Conservation (phyloP, 2,888 invertebrate genomes). For the Orthonychiurus folsomi region DNA sequence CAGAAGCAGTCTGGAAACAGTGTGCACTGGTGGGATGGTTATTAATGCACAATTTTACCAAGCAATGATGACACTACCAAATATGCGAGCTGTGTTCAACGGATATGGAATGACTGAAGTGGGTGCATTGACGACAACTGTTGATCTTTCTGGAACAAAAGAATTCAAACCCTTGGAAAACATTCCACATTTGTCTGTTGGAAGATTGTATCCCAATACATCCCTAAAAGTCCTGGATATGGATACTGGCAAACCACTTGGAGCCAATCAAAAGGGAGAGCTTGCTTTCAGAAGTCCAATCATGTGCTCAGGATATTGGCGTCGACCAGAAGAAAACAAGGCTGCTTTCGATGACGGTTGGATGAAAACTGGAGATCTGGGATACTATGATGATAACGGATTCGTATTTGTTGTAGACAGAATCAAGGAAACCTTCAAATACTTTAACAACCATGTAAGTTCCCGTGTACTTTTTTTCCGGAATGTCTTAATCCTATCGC, state of each 20-base stretch:
- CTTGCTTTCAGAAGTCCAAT: slow-evolving; percentile 33
- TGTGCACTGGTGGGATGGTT: slow-evolving; percentile 33
- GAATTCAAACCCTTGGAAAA: slow-evolving; percentile 16
- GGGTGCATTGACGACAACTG: slow-evolving; percentile 35
- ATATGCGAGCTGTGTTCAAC: slow-evolving; percentile 27
- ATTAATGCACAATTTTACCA: slow-evolving; percentile 28
- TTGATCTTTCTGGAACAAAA: slow-evolving; percentile 30
- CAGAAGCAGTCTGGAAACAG: slow-evolving; percentile 24
- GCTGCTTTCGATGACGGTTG: slow-evolving; percentile 26
- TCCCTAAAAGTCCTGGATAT: slow-evolving; percentile 31
- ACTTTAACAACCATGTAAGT: slow-evolving; percentile 33
- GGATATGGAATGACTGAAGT: slow-evolving; percentile 37
- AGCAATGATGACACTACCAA: slow-evolving; percentile 28
- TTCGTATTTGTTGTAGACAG: slow-evolving; percentile 36
- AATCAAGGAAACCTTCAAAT: slow-evolving; percentile 38
- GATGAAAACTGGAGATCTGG: slow-evolving; percentile 36
- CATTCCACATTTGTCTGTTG: slow-evolving; percentile 19
- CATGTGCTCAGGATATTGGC: slow-evolving; percentile 31
- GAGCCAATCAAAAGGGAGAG: slow-evolving; percentile 32
- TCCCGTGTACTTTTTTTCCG: no score
- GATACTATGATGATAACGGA: slow-evolving; percentile 33
- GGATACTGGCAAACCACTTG: slow-evolving; percentile 29
- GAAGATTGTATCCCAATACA: slow-evolving; percentile 31
- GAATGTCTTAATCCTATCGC: neutral
- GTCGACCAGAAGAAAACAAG: slow-evolving; percentile 28